Percentiles rank a stretch among this genome's conserved stretches.
Conservation (phyloP, 2,797 vertebrate species). For the Decapterus maruadsi region DNA sequence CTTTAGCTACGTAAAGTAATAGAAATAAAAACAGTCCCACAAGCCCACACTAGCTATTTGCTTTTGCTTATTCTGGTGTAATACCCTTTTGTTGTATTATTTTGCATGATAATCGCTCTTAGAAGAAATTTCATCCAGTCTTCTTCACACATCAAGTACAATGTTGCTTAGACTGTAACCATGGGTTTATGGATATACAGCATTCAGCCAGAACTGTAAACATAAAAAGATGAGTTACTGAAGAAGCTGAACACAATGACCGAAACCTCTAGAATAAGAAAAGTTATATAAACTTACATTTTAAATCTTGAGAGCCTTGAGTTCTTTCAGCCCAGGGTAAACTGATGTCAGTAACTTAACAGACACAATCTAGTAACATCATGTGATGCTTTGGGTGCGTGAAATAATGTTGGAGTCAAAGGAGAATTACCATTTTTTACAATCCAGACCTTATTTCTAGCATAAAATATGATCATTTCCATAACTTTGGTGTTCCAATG, state of each 20-base stretch:
- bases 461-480: too few species aligned
- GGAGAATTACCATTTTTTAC: too few species aligned
- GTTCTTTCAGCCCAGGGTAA: not conserved
- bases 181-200: not conserved
- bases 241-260: constrained; percentile 4
- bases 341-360: constrained; percentile 7
- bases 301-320: not conserved
- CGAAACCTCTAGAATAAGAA: constrained; percentile 26
- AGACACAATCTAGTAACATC: constrained; percentile 29
- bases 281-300: constrained; percentile 28
- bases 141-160: not conserved
- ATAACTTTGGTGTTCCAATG: too few species aligned
- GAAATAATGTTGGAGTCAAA: too few species aligned
- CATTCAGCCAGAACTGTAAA: not conserved
- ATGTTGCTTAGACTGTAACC: not conserved
- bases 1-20: constrained; percentile 39
- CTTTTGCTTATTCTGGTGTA: not conserved
- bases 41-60: not conserved
- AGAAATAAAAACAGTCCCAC: constrained; percentile 36
- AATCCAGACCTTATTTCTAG: too few species aligned
- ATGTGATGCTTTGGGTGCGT: not conserved
- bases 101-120: not conserved
- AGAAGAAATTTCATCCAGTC: not conserved
- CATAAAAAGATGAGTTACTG: too few species aligned
- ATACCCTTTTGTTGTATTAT: not conserved